Evolutionary conservation across 2,888 invertebrate species (phyloP), one percentile per base, ranked within the genome.

Genomic region (Stictocephala bisonia): DNA sequence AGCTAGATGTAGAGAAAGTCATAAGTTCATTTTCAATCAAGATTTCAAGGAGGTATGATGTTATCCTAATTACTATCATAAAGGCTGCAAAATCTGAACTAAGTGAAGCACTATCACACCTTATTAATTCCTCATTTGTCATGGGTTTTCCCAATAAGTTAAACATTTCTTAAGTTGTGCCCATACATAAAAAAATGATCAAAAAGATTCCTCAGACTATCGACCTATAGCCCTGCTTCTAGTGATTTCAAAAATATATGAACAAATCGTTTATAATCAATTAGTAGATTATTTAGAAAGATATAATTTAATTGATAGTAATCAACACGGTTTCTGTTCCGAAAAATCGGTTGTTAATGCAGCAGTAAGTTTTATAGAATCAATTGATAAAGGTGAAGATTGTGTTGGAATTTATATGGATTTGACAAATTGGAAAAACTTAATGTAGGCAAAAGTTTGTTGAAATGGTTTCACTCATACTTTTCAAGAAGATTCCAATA

Each of bases 291-390:
- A 44, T 13, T 44, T 44, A 44, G 44, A 44, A 44, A 44, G 4
- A 7, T 44, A 44, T 44, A 44, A 44, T 44, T 44, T 44, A 44
- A 44, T 44, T 44, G n/a, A 44, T 44, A 44, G 44, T 44, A 44
- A 44, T 44, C n/a, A 44, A 44, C 44, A 44, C 4, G 44, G 13
- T 44, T 44, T 44, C 44, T n/a, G n/a, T 44, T 44, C 44, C n/a
- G 13, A 44, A 7, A 44, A 44, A 44, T 44, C 7, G 3, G 44
- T 44, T 44, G 44, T 44, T 44, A 44, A n/a, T 44, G 44, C 44
- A 44, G 44, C 44, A 44, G 44, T 44, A 44, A 44, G 44, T 44
- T 44, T 44, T 44, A 44, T 44, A 44, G 44, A 44, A 44, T 44
- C 44, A 44, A 44, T 44, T 44, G 44, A 44, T 13, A 44, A 44